These are phyloP conservation scores for Oostethus manadensis DNA, from an alignment of 2,113 vertebrate species.

Conservation along the genomic window DNA sequence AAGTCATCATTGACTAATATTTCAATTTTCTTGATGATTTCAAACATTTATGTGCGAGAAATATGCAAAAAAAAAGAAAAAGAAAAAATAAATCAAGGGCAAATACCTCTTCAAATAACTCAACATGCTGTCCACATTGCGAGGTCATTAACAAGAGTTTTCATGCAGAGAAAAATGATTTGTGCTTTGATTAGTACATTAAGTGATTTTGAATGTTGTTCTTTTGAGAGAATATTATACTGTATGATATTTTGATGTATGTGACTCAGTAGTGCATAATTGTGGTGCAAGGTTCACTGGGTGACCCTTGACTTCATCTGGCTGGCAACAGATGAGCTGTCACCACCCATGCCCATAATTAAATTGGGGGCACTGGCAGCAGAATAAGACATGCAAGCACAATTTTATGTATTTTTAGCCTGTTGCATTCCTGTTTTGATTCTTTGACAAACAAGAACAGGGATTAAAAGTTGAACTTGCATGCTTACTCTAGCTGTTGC, in stretches of 20 bases:
- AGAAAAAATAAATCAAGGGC: no score
- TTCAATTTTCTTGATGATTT: no score
- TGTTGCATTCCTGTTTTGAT: slow-evolving; percentile 62
- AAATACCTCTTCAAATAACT: no score
- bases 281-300: slow-evolving; percentile 50
- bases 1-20: no score
- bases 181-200: slow-evolving; percentile 20
- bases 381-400: slow-evolving; percentile 48
- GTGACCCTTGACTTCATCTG: slow-evolving; percentile 54
- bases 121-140: slow-evolving; percentile 16
- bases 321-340: slow-evolving; percentile 73
- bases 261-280: slow-evolving; percentile 44
- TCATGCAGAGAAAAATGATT: slow-evolving; percentile 22
- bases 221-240: slow-evolving; percentile 23
- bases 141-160: not conserved
- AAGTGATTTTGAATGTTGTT: slow-evolving; percentile 2
- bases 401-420: slow-evolving; percentile 37
- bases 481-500: slow-evolving; percentile 60
- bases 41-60: no score
- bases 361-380: slow-evolving; percentile 61
- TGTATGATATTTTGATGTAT: slow-evolving; percentile 42
- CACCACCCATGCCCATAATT: slow-evolving; percentile 75
- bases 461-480: slow-evolving; percentile 50
- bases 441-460: slow-evolving; percentile 68
- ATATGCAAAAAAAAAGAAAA: no score